Conservation (phyloP, 2,113 vertebrate species). For the Hipposideros armiger region DNA sequence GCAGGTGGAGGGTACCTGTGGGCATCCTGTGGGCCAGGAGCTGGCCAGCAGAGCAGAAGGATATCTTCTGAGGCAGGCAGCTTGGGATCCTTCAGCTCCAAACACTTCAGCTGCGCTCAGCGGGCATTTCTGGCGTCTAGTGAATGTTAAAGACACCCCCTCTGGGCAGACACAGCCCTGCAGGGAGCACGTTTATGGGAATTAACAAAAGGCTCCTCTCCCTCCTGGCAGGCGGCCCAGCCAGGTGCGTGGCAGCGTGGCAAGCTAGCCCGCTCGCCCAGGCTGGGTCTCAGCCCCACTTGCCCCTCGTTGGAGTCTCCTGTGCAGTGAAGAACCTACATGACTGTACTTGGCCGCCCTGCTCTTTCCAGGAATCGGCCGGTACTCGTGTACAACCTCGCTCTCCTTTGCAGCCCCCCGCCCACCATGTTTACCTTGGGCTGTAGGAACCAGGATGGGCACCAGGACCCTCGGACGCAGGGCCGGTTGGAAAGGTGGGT, state of each 20-base stretch:
- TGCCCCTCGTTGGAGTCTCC: background rate
- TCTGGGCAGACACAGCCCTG: background rate
- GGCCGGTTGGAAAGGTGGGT: background rate
- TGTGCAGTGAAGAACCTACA: background rate
- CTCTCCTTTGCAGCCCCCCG: background rate
- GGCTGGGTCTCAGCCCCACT: too few relatives aligned
- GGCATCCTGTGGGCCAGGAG: background rate
- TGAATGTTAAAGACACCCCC: background rate
- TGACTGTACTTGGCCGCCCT: fast-evolving
- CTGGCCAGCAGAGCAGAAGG: background rate
- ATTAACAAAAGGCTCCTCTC: background rate
- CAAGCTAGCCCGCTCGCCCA: background rate
- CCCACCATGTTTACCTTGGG: fast-evolving
- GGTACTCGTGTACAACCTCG: fast-evolving
- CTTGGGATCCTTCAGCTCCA: background rate
- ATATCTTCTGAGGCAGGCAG: fast-evolving
- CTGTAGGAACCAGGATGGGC: background rate
- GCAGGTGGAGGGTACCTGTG: background rate
- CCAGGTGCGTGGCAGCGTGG: background rate
- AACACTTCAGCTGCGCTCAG: fast-evolving
- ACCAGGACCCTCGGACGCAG: fast-evolving
- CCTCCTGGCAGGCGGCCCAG: background rate
- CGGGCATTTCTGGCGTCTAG: fast-evolving
- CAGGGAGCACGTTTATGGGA: background rate
- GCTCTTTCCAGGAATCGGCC: background rate